Conservation (phyloP, 1,140 invertebrate genomes). For the Andricus grossulariae region DNA sequence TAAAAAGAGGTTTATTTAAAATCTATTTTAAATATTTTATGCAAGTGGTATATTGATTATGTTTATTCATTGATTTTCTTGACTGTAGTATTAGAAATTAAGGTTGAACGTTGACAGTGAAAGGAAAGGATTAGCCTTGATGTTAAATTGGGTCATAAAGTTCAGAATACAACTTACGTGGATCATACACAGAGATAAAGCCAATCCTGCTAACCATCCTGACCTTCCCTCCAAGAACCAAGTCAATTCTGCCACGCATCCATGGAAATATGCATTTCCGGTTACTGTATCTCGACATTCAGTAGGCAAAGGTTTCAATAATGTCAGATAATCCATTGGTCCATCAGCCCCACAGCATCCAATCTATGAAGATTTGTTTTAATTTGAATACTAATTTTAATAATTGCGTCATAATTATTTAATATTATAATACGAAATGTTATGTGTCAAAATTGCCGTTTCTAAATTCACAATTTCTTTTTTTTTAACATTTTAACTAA, state of each 20-base stretch:
- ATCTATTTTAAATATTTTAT: too few species aligned
- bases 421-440: too few species aligned
- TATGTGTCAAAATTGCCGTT: too few species aligned
- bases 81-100: too few species aligned
- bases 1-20: too few species aligned
- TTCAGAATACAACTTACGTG: constrained; percentile 78
- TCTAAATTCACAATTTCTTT: too few species aligned
- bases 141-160: too few species aligned
- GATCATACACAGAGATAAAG: constrained; percentile 83
- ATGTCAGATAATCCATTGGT: constrained; percentile 85
- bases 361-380: constrained; percentile 76
- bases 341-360: constrained; percentile 91
- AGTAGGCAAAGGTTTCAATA: constrained; percentile 85
- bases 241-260: constrained; percentile 89
- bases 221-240: constrained; percentile 89
- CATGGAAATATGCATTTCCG: constrained; percentile 91
- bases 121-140: too few species aligned
- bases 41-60: background rate
- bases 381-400: too few species aligned
- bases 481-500: too few species aligned
- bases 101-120: too few species aligned
- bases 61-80: constrained; percentile 15
- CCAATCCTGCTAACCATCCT: constrained; percentile 88
- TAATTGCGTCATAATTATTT: too few species aligned
- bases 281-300: constrained; percentile 91